Percentiles rank a stretch among this genome's conserved stretches.
These are phyloP conservation scores for Drosophila obscura DNA, from an alignment of 1,140 invertebrate genomes.

Conservation along the genomic window DNA sequence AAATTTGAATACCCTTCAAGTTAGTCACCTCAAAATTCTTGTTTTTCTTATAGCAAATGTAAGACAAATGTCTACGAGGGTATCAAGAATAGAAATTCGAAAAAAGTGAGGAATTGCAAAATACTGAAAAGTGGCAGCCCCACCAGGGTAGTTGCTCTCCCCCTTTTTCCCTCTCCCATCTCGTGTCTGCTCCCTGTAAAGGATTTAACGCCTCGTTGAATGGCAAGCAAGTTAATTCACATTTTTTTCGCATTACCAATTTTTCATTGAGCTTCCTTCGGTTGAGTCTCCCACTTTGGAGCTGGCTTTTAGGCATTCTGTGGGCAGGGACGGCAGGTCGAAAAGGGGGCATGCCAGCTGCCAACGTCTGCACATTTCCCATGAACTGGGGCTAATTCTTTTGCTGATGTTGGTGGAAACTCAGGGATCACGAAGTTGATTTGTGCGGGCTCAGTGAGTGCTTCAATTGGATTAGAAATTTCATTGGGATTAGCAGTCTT, in stretches of 20 bases:
- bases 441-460: constrained; percentile 3
- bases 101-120: constrained; percentile 11
- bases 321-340: background rate
- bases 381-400: background rate
- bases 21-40: no score
- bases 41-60: no score
- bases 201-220: constrained; percentile 71
- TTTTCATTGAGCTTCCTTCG: constrained; percentile 46
- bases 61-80: no score
- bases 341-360: background rate
- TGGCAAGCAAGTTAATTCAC: constrained; percentile 70
- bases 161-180: background rate
- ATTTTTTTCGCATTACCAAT: constrained; percentile 54
- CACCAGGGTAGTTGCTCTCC: constrained; percentile 16
- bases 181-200: constrained; percentile 24
- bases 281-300: constrained; percentile 14
- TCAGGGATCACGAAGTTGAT: constrained; percentile 4
- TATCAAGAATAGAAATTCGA: background rate
- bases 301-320: constrained; percentile 11
- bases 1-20: no score
- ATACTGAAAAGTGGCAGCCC: constrained; percentile 37
- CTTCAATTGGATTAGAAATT: no score
- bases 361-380: constrained; percentile 4
- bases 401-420: background rate
- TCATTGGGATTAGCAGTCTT: no score